Percentiles rank a stretch among this genome's conserved stretches.
These are phyloP conservation scores for Eptatretus burgeri DNA, from an alignment of 2,113 vertebrate species.

Conservation along the genomic window DNA sequence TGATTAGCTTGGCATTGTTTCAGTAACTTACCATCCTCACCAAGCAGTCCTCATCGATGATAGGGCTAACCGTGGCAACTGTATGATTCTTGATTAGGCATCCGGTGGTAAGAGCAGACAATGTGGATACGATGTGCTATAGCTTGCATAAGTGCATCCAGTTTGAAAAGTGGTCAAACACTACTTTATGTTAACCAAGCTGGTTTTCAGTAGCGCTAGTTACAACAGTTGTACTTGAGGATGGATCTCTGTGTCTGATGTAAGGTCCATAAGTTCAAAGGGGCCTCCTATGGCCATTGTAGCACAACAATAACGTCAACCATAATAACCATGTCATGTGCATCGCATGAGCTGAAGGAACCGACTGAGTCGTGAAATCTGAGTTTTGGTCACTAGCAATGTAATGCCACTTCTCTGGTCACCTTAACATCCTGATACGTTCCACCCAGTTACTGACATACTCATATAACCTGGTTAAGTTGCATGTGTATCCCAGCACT, in stretches of 20 bases:
- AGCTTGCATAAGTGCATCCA: not conserved
- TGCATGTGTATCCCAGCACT: not conserved
- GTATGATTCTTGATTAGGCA: not conserved
- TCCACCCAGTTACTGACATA: constrained; percentile 1
- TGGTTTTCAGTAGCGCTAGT: not conserved
- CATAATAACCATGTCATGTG: not conserved
- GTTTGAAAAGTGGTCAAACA: not conserved
- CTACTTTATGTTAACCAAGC: not conserved
- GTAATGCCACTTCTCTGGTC: not conserved
- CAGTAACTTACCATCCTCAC: not conserved
- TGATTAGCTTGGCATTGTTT: not conserved
- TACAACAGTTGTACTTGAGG: not conserved
- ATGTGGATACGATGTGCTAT: not conserved
- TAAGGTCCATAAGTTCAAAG: not conserved
- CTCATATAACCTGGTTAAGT: not conserved
- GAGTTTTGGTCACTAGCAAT: not conserved
- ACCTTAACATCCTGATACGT: not conserved
- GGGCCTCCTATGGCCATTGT: not conserved
- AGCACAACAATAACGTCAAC: not conserved
- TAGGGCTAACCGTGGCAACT: not conserved
- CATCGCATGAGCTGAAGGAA: not conserved
- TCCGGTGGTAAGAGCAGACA: not conserved
- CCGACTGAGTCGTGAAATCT: not conserved
- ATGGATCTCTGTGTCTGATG: not conserved
- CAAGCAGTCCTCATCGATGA: not conserved